Conservation (phyloP, 2,888 invertebrate species). For the Biston stratarius region DNA sequence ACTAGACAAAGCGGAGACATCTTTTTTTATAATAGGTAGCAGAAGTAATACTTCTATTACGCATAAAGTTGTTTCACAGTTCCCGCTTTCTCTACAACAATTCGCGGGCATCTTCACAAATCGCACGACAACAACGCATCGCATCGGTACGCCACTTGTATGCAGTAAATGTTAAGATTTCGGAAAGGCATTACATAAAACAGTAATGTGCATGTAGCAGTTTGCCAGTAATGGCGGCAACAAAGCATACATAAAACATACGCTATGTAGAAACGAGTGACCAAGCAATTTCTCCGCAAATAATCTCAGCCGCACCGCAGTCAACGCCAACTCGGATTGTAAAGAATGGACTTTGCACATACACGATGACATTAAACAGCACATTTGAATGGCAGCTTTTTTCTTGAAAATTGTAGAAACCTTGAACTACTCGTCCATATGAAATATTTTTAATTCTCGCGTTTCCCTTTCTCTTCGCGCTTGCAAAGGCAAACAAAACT, state of each 20-base stretch:
- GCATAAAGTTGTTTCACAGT: slow-evolving; percentile 39
- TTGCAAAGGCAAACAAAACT: not conserved
- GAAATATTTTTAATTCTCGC: slow-evolving; percentile 1
- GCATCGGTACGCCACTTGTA: slow-evolving; percentile 23
- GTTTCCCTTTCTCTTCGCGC: not conserved
- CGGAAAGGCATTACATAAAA: slow-evolving; percentile 52
- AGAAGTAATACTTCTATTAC: slow-evolving; percentile 29
- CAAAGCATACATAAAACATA: slow-evolving; percentile 76
- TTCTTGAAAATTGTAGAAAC: slow-evolving; percentile 26
- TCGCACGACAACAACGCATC: slow-evolving; percentile 30
- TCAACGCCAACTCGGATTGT: slow-evolving; percentile 49
- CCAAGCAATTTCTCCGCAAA: slow-evolving; percentile 75
- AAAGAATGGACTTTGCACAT: slow-evolving; percentile 29
- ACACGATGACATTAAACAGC: slow-evolving; percentile 40
- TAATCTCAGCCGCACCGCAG: slow-evolving; percentile 67
- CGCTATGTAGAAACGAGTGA: slow-evolving; percentile 53
- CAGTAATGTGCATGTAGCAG: slow-evolving; percentile 45
- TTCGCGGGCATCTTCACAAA: slow-evolving; percentile 43
- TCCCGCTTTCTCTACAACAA: slow-evolving; percentile 49
- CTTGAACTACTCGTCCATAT: not conserved
- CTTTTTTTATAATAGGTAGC: too few species aligned
- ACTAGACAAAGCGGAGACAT: too few species aligned
- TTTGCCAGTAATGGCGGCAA: slow-evolving; percentile 50
- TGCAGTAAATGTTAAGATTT: slow-evolving; percentile 33
- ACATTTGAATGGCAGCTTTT: slow-evolving; percentile 9